Evolutionary conservation across 2,113 vertebrate species (phyloP).

Genomic region (Prietella phreatophila): DNA sequence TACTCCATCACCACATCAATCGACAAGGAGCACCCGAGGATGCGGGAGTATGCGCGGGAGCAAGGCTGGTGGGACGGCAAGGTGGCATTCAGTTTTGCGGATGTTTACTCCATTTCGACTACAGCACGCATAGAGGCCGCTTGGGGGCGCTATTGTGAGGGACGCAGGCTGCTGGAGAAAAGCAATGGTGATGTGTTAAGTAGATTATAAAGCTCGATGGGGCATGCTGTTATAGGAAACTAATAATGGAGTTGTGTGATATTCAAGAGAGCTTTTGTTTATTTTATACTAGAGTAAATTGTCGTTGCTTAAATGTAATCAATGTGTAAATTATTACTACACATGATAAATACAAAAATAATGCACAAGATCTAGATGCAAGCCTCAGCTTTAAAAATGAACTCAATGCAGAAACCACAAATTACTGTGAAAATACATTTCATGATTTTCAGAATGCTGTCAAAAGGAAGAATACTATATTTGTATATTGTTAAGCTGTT

Average conservation of each 20-base stretch:
- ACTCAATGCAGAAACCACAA: neutral
- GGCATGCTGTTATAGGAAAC: neutral
- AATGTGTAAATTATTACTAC: neutral
- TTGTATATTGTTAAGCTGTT: neutral
- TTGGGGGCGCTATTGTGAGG: constrained; percentile 81
- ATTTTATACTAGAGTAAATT: neutral
- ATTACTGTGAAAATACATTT: neutral
- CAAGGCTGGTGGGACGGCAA: constrained; percentile 91
- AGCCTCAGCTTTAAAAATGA: neutral
- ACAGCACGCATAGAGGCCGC: constrained; percentile 82
- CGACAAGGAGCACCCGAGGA: constrained; percentile 81
- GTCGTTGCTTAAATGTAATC: neutral
- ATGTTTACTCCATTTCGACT: constrained; percentile 79
- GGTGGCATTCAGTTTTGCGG: constrained; percentile 84
- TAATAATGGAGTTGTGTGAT: neutral
- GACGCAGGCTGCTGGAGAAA: constrained; percentile 84
- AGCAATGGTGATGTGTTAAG: constrained; percentile 72
- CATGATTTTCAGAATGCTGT: neutral
- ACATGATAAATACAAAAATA: neutral
- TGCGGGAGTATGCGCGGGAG: constrained; percentile 80
- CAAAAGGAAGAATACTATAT: neutral
- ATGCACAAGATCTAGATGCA: neutral
- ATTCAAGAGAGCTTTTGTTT: neutral
- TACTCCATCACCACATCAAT: constrained; percentile 89
- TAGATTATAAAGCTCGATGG: neutral